phyloP scores from a whole-genome alignment of 2,113 vertebrate species.

The Chionodraco myersi region DNA sequence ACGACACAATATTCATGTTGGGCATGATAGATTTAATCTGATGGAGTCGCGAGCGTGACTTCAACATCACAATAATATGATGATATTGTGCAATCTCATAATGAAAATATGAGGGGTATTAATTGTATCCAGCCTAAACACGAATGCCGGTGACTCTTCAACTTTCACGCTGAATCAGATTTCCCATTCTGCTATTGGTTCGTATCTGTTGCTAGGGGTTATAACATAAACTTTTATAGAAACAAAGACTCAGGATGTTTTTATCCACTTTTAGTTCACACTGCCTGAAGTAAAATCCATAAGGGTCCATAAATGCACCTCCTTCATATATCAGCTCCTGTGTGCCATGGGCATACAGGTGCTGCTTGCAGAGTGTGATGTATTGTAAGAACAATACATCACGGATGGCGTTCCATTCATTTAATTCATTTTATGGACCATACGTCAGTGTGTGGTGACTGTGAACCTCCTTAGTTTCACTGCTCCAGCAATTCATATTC shows the following conservation, averaged over 20 bases:
- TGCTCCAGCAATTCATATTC: neutral
- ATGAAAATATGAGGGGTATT: neutral
- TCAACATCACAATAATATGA: neutral
- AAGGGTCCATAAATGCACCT: neutral
- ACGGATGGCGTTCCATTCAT: neutral
- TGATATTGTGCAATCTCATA: neutral
- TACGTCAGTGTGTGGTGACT: neutral
- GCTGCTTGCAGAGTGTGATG: neutral
- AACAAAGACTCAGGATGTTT: conserved; percentile 2
- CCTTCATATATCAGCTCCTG: neutral
- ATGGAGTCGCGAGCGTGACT: conserved; percentile 3
- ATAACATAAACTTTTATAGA: neutral
- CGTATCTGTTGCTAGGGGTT: conserved; percentile 21
- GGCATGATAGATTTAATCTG: conserved; percentile 25
- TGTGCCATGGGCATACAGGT: neutral
- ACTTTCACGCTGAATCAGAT: neutral
- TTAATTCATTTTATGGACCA: neutral
- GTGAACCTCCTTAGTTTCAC: neutral
- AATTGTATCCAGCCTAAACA: neutral
- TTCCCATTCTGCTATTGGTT: neutral
- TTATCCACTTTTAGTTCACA: conserved; percentile 20
- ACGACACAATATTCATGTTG: neutral
- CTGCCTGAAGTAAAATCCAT: conserved; percentile 18
- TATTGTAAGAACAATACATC: neutral
- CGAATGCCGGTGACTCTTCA: neutral